Base-by-base conservation (phyloP, 2,797 vertebrate species). In the Xenentodon cancila region DNA sequence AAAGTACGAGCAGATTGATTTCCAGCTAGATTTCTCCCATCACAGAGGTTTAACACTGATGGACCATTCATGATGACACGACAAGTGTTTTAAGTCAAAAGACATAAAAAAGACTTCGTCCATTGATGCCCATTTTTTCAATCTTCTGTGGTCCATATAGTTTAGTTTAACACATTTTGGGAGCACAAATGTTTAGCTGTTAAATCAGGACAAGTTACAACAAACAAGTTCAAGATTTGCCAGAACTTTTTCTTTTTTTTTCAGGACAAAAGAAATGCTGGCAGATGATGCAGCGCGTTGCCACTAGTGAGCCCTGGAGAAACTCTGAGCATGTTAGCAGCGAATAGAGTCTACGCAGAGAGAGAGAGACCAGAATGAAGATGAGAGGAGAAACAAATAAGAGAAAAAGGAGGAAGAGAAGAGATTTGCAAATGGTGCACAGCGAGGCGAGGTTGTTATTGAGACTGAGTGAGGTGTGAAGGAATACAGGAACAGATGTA, bases 301-400 rank as follows among this genome's bases (percentile, higher is more conserved):
- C 85, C 78, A 84, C 42, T 72, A 77, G 89, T 79, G 87, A 89
- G 40, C 73, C 80, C 62, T 34, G 53, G 48, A 59, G 77, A 65
- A 72, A 64, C 76, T 62, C 67, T 63, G 81, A 81, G 79, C 78
- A 89, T 85, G 79, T 77, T 66, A 62, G 53, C 53, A 72, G 64
- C 65, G 74, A 85, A 85, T 48, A 64, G 69, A 79, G 75, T 64
- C 45, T 56, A 44, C 57, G n/a, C n/a, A n/a, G n/a, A n/a, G n/a
- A 54, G 72, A 76, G 55, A 42, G 54, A 51, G 40, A 55, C 16
- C 22, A 53, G 64, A 56, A 43, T 54, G 32, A 40, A 63, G 67
- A 53, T 25, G 68, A 65, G 44, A 40, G 54, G 45, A 63, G 34
- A 74, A 50, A 75, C 21, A 64, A 64, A 71, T 45, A 47, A 9